Evolutionary conservation across 2,888 invertebrate species (phyloP), one percentile per base, ranked within the genome.

Genomic region (Drosophila neonasuta): DNA sequence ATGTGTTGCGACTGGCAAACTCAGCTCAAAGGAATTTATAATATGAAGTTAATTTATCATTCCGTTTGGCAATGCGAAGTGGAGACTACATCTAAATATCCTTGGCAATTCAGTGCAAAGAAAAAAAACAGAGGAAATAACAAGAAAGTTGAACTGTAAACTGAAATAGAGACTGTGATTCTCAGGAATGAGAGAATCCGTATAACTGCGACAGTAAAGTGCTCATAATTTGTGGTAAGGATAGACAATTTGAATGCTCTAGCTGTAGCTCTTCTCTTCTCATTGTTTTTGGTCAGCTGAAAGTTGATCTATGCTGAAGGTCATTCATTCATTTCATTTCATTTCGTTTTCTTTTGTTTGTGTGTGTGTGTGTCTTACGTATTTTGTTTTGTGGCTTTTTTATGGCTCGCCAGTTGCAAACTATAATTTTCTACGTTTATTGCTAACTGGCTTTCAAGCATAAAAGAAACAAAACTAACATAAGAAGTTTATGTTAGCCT

Each of bases 21-120:
- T 69, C 69, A 71, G 71, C 78, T 80, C 79, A 80, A 82, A 80
- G 71, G 81, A 82, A 83, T 83, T 78, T 86, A 78, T 86, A 82
- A 86, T 80, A 76, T 71, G 70, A 62, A 74, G 68, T 77, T 82
- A 79, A 79, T 85, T 82, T 74, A 73, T 85, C 72, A 87, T 71
- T 79, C 70, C 57, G 55, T 73, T 79, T 77, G 60, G 61, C 52
- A 51, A 39, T 24, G 29, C 55, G 54, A 65, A 68, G 44, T 46
- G 56, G 54, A 57, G 50, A 49, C 20, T 59, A 44, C 51, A 64
- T 58, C 62, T 61, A 71, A 58, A 72, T 62, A 46, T 62, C 24
- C 41, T 64, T 60, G 39, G 41, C 62, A 49, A 50, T 20, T 34
- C 6, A 15, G 20, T 17, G 17, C n/a, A 42, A 30, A 13, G 13